Conservation (phyloP, 2,888 invertebrate genomes). For the Callosobruchus maculatus region DNA sequence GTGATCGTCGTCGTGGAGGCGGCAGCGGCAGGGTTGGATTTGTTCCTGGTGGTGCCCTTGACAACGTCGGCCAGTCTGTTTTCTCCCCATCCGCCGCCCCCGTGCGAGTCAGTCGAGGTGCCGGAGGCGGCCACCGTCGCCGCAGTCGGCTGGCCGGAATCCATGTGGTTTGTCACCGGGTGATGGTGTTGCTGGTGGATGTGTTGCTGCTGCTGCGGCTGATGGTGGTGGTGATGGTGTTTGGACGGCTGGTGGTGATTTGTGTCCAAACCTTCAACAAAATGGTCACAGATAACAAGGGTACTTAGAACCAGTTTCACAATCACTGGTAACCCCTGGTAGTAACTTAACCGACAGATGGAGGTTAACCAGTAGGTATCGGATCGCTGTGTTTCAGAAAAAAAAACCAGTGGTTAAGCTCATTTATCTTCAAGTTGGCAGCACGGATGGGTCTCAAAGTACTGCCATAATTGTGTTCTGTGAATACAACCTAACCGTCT, state of each 20-base stretch:
- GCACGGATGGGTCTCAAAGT: no score
- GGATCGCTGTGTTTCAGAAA: no score
- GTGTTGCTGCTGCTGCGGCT: neutral
- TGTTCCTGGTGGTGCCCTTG: slow-evolving; percentile 63
- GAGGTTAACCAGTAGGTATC: no score
- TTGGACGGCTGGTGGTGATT: neutral
- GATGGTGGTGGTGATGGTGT: neutral
- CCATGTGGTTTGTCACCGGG: neutral
- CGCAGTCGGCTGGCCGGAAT: neutral
- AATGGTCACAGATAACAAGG: no score
- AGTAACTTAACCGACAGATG: no score
- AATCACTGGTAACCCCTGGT: no score
- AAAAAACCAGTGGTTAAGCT: no score
- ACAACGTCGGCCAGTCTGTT: slow-evolving; percentile 76
- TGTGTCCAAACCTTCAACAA: neutral
- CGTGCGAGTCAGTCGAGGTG: neutral
- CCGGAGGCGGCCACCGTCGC: slow-evolving; percentile 5
- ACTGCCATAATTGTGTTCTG: no score
- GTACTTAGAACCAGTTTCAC: no score
- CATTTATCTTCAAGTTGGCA: no score
- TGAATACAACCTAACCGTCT: no score
- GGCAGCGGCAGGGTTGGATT: slow-evolving; percentile 41
- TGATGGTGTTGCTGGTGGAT: neutral
- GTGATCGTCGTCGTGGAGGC: slow-evolving; percentile 68
- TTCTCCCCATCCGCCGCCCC: slow-evolving; percentile 48